Evolutionary conservation across 1,140 invertebrate genomes (phyloP), one percentile per base, ranked within the genome.

Genomic region (Dufourea novaeangliae): DNA sequence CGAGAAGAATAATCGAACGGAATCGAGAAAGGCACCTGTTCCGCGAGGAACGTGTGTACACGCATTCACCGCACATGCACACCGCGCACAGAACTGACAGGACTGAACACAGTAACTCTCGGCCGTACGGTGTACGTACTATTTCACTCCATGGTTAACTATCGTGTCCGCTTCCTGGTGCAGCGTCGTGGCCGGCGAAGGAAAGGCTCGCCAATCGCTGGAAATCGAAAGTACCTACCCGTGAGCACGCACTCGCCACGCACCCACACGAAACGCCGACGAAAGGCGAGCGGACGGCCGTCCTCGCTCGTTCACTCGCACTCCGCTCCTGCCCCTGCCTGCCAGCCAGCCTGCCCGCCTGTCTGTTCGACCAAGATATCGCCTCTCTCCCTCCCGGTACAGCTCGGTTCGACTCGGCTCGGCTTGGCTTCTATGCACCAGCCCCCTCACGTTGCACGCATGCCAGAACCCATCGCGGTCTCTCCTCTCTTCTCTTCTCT

Each of bases 201-300:
- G 57, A 54, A 63, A 62, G 64, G 44, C 54, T 56, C 25, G 80
- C 50, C 67, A 54, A 62, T 83, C 75, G 70, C 46, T 78, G 75
- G 63, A 86, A 86, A 86, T 82, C 79, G 84, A 86, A 86, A 86
- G 84, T 80, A 83, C 22, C 25, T 41, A 46, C 44, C 39, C 37
- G 61, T 57, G 68, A 25, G 44, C 50, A 64, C 57, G 79, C 62
- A 71, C 74, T 44, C 73, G 14, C 44, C 46, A 29, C 56, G 54
- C 66, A 73, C 37, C n/a, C 67, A 72, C 59, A 62, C 63, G 50
- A 66, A 79, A 64, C 66, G 32, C 41, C 22, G 61, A 82, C 56
- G 80, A 84, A 82, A 84, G 75, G 78, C 82, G 75, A 83, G 82
- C 80, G 80, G 63, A 57, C n/a, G 68, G 77, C 67, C 63, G 71